Conservation (phyloP, 2,888 invertebrate species). For the Heliconius charithonia region DNA sequence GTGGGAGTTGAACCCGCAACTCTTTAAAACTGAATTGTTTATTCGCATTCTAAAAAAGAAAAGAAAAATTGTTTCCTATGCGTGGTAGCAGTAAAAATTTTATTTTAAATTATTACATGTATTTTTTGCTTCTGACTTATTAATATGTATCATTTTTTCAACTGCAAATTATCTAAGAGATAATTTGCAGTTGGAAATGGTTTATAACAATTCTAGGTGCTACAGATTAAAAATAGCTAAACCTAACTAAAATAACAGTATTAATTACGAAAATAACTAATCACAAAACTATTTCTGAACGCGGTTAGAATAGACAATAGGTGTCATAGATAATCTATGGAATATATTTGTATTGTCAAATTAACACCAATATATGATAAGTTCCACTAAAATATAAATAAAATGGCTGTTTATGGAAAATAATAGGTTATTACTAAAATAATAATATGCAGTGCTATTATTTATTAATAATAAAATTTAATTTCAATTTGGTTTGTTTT, state of each 20-base stretch:
- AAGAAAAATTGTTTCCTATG: too few relatives aligned
- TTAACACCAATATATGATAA: slow-evolving; percentile 29
- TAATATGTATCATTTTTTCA: background rate
- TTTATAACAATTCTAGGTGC: slow-evolving; percentile 22
- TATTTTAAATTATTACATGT: background rate
- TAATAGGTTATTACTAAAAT: slow-evolving; percentile 34
- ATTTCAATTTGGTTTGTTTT: background rate
- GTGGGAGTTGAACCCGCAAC: background rate
- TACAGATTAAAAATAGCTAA: slow-evolving; percentile 19
- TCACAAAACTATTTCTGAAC: slow-evolving; percentile 34
- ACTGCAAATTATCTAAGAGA: background rate
- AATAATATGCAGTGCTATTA: slow-evolving; percentile 33
- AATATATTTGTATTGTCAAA: slow-evolving; percentile 28
- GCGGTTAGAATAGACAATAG: slow-evolving; percentile 28
- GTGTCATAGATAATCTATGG: slow-evolving; percentile 22
- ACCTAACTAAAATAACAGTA: slow-evolving; percentile 26
- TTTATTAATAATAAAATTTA: slow-evolving; percentile 19
- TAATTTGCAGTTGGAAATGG: too few relatives aligned
- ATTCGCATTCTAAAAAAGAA: background rate
- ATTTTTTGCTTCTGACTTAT: background rate
- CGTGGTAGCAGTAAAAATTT: too few relatives aligned
- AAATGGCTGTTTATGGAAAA: slow-evolving; percentile 41
- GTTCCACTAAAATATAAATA: slow-evolving; percentile 5
- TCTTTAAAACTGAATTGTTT: background rate
- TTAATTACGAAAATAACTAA: slow-evolving; percentile 5